These are phyloP conservation scores for Cynopterus sphinx DNA, from an alignment of 2,797 vertebrate genomes.

Conservation along the genomic window DNA sequence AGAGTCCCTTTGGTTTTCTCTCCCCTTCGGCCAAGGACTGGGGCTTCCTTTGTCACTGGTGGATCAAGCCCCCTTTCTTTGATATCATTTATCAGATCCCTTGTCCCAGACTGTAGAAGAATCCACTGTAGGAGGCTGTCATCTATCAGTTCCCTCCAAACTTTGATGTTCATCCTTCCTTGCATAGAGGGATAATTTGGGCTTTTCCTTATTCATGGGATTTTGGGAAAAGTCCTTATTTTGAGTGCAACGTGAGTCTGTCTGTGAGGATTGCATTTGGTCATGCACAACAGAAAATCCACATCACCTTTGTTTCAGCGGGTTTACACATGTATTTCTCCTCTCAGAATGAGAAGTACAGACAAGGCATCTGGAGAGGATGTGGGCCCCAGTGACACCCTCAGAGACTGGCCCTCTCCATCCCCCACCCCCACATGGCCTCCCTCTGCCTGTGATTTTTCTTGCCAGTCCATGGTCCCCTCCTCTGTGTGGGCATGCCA, in stretches of 20 bases:
- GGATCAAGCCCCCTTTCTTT: not conserved
- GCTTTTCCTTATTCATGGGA: too few relatives aligned
- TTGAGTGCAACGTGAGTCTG: not conserved
- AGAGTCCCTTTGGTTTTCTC: not conserved
- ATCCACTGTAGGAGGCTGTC: not conserved
- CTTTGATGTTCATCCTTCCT: not conserved
- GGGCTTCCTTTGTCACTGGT: not conserved
- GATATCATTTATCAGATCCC: not conserved
- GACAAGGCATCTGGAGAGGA: not conserved
- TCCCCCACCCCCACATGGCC: not conserved
- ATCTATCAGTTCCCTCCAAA: not conserved
- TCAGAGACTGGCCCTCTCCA: not conserved
- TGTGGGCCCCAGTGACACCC: accelerated
- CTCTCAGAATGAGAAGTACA: not conserved
- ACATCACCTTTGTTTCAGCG: not conserved
- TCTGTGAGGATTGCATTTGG: not conserved
- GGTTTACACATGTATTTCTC: not conserved
- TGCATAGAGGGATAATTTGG: not conserved
- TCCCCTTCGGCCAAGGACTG: not conserved
- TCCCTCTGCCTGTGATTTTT: not conserved
- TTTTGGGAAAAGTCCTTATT: not conserved
- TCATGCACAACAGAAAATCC: not conserved
- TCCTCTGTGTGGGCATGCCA: accelerated
- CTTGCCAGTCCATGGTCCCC: accelerated
- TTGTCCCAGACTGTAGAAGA: not conserved